Base-by-base conservation (phyloP, 2,113 vertebrate species). In the Oenanthe oenanthe region DNA sequence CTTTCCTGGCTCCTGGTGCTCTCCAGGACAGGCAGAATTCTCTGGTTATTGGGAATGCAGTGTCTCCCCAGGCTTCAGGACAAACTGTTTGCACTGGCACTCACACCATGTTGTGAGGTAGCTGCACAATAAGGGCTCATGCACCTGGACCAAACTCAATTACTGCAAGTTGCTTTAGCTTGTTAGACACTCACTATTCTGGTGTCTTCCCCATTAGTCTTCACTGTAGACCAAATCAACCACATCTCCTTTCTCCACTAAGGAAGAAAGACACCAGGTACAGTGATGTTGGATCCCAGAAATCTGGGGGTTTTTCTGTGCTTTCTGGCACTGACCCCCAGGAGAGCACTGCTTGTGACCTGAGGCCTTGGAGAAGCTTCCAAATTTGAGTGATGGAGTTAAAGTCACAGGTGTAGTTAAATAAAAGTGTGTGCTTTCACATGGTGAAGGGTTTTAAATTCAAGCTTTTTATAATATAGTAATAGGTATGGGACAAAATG, bases 21-120 rank as follows among this genome's bases (percentile, higher is more conserved):
- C 5, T 1, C 13, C 1, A 4, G 51, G 38, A 16, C 0, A 0
- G 14, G 14, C 50, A 48, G 34, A 34, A 70, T 40, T 47, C 20
- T 70, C 1, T 0, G 1, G 11, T n/a, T 40, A 6, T 10, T 1
- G 4, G 38, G 60, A 92, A 51, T 26, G 15, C 57, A 80, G 34
- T 0, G 0, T 50, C 47, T 88, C 58, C 42, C 45, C 70, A 61
- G 32, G 40, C 58, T 88, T 79, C 60, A 56, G 0, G 3, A 36
- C 45, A 60, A 67, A 18, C 7, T 4, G 54, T n/a, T n/a, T n/a
- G 34, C 34, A 36, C 34, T 36, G 34, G 34, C 34, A 36, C 57
- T 36, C 67, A 60, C 28, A 28, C 13, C 38, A n/a, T 2, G 1
- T 29, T 86, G 67, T 67, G 50, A 85, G 34, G 65, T 13, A 74